Evolutionary conservation across 2,888 invertebrate genomes (phyloP).

Genomic region (Tenthredo notha): DNA sequence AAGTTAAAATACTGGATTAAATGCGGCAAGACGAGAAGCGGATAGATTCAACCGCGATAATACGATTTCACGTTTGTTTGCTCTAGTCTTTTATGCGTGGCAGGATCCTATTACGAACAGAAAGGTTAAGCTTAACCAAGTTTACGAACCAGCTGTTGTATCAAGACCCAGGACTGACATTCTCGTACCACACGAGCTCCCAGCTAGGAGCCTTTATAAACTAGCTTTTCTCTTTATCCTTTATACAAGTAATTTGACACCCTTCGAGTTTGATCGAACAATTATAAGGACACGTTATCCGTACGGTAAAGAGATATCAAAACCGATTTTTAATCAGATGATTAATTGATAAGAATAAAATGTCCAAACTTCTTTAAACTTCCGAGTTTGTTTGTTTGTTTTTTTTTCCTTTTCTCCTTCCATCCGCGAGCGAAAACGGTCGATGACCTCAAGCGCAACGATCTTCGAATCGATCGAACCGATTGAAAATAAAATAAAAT

Average conservation of each 20-base stretch:
- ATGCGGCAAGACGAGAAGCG: constrained; percentile 41
- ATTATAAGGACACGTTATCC: not conserved
- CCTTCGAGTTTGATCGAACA: not conserved
- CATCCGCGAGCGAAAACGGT: constrained; percentile 4
- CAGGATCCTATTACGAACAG: constrained; percentile 46
- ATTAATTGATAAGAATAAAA: not conserved
- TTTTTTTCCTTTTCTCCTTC: not conserved
- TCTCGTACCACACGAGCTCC: constrained; percentile 27
- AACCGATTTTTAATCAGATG: not conserved
- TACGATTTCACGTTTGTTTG: constrained; percentile 47
- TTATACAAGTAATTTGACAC: constrained; percentile 30
- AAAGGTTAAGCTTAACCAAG: constrained; percentile 49
- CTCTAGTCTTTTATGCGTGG: constrained; percentile 37
- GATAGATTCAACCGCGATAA: constrained; percentile 36
- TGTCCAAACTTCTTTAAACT: not conserved
- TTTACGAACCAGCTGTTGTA: constrained; percentile 44
- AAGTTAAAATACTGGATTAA: constrained; percentile 27
- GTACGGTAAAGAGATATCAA: not conserved
- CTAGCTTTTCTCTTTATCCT: constrained; percentile 14
- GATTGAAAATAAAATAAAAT: constrained; percentile 20
- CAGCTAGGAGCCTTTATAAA: not conserved
- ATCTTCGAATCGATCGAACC: not conserved
- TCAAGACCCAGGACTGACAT: constrained; percentile 23
- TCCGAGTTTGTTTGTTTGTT: not conserved
- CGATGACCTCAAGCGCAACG: not conserved